Evolutionary conservation across 2,888 invertebrate genomes (phyloP).

Genomic region (Zygogramma bicolorata): DNA sequence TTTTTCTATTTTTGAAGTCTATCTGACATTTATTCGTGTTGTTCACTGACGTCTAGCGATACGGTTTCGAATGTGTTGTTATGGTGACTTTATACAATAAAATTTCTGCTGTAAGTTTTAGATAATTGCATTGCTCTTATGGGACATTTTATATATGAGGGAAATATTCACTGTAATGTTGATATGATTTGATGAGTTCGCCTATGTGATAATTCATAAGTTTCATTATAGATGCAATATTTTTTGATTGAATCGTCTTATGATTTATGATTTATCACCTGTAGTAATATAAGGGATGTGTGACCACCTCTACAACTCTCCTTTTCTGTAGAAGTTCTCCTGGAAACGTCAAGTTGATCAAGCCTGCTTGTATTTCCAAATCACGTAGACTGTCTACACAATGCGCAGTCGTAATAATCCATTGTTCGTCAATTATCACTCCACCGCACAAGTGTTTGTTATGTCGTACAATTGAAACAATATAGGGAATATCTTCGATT

Average conservation of each 20-base stretch:
- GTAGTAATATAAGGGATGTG: not conserved
- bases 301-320: not conserved
- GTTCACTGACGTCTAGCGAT: too few relatives aligned
- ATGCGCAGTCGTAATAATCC: slow-evolving; percentile 10
- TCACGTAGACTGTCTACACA: not conserved
- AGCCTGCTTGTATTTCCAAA: not conserved
- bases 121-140: too few relatives aligned
- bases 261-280: not conserved
- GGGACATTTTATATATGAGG: too few relatives aligned
- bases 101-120: too few relatives aligned
- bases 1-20: too few relatives aligned
- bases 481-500: not conserved
- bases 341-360: not conserved
- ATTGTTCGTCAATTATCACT: not conserved
- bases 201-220: too few relatives aligned
- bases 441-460: slow-evolving; percentile 8
- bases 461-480: not conserved
- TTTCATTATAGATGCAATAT: too few relatives aligned
- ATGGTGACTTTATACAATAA: too few relatives aligned
- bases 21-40: too few relatives aligned
- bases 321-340: not conserved
- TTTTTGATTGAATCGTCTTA: not conserved
- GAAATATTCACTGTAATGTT: too few relatives aligned
- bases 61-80: too few relatives aligned
- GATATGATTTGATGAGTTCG: too few relatives aligned